Base-by-base conservation (phyloP, 1,140 invertebrate species). In the Elysia chlorotica region DNA sequence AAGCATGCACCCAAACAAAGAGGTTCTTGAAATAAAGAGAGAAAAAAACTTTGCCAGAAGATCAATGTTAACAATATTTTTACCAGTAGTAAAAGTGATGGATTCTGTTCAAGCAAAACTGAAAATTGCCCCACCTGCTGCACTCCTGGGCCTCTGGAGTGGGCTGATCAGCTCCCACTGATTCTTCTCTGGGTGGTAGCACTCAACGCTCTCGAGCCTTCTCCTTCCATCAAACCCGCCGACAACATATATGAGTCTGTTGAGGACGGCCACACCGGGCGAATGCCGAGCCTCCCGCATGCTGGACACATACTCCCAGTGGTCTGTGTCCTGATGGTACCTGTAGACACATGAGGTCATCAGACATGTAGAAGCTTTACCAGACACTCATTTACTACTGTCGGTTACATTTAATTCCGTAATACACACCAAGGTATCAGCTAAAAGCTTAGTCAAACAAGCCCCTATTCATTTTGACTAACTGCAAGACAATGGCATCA, bases 281-380 rank as follows among this genome's bases (percentile, higher is more conserved):
- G 85, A 86, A 56, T 86, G 87, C 25, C 87, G 68, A 5, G 78
- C 78, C 3, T 78, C 81, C n/a, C 65, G 65, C 87, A 88, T 88
- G 30, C 79, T 65, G 1, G 92, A 89, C 73, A 96, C 90, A 78
- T 92, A 90, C 6, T 91, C 93, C 95, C 95, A 97, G 76, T 91
- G 90, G 80, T 96, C 92, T 82, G 93, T 93, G 86, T 96, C 94
- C 0, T 95, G 94, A 88, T 97, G 93, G 88, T 96, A 97, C 86
- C 94, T 94, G 79, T 63, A 87, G 74, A 59, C 68, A 66, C 31
- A 65, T 23, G 0, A 65, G 31, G 19, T 37, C 41, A 37, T 37
- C 23, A 19, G 10, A 14, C 41, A 48, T 48, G 41, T 14, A 14
- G 41, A 48, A n/a, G n/a, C n/a, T n/a, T n/a, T n/a, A n/a, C n/a